phyloP scores from a whole-genome alignment of 1,140 invertebrate genomes.

The Drosophila kikkawai region DNA sequence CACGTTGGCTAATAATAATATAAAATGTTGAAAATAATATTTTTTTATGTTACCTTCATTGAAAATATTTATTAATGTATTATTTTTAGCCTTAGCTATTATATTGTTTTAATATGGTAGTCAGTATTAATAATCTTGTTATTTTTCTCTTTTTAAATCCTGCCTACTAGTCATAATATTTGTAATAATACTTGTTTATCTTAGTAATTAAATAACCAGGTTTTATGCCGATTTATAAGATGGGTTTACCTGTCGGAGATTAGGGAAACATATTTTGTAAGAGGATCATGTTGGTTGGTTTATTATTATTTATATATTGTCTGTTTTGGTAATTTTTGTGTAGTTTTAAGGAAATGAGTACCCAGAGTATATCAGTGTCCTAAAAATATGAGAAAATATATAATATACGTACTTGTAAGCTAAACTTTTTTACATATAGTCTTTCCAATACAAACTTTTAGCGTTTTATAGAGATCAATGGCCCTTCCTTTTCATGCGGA shows the following conservation, averaged over 20 bases:
- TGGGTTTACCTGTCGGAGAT: background rate
- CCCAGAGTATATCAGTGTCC: background rate
- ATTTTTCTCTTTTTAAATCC: background rate
- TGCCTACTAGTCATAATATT: background rate
- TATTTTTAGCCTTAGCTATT: background rate
- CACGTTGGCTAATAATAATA: background rate
- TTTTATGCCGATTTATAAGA: background rate
- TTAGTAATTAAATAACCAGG: background rate
- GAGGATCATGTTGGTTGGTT: background rate
- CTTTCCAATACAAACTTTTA: slow-evolving; percentile 39
- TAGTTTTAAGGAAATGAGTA: background rate
- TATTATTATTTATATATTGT: background rate
- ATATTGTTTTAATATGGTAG: background rate
- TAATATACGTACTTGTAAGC: slow-evolving; percentile 21
- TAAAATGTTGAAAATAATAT: background rate
- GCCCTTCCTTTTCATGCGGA: slow-evolving; percentile 28
- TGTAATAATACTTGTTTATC: too few relatives aligned
- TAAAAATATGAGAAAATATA: slow-evolving; percentile 17
- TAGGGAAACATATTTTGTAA: too few relatives aligned
- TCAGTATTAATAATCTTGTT: background rate
- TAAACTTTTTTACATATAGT: slow-evolving; percentile 3
- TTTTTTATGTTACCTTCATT: background rate
- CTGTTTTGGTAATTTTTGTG: background rate
- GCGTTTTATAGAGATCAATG: slow-evolving; percentile 13
- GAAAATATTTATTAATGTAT: background rate